Conservation (phyloP, 2,797 vertebrate species). For the Neostethus bicornis region DNA sequence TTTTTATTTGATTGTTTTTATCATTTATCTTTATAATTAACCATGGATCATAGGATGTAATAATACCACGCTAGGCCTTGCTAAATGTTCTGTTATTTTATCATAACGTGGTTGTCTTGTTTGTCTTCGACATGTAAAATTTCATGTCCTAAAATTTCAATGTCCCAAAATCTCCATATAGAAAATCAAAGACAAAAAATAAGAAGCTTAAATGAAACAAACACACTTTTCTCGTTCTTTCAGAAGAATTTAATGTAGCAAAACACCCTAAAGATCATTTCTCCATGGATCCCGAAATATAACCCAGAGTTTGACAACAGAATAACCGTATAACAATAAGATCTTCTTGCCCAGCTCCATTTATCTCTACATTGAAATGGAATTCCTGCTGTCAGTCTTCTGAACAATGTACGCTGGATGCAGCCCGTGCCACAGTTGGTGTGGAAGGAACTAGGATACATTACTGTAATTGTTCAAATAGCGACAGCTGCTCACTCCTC, state of each 20-base stretch:
- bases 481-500: not conserved
- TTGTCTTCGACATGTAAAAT: too few species aligned
- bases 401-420: slow-evolving; percentile 22
- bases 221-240: slow-evolving; percentile 21
- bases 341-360: slow-evolving; percentile 24
- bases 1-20: too few species aligned
- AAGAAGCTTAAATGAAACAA: not conserved
- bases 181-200: not conserved
- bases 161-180: slow-evolving; percentile 3
- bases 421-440: slow-evolving; percentile 28
- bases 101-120: too few species aligned
- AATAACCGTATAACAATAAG: slow-evolving; percentile 30
- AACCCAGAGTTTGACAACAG: slow-evolving; percentile 26
- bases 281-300: slow-evolving; percentile 40
- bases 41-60: too few species aligned
- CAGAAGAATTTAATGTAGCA: slow-evolving; percentile 21
- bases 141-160: not conserved
- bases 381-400: slow-evolving; percentile 33
- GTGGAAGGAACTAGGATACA: slow-evolving; percentile 3
- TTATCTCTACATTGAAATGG: slow-evolving; percentile 35
- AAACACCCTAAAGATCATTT: slow-evolving; percentile 7
- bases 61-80: too few species aligned
- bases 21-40: too few species aligned
- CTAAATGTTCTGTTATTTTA: too few species aligned
- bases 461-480: not conserved